phyloP scores from a whole-genome alignment of 2,113 vertebrate genomes.

The Alouatta palliata region DNA sequence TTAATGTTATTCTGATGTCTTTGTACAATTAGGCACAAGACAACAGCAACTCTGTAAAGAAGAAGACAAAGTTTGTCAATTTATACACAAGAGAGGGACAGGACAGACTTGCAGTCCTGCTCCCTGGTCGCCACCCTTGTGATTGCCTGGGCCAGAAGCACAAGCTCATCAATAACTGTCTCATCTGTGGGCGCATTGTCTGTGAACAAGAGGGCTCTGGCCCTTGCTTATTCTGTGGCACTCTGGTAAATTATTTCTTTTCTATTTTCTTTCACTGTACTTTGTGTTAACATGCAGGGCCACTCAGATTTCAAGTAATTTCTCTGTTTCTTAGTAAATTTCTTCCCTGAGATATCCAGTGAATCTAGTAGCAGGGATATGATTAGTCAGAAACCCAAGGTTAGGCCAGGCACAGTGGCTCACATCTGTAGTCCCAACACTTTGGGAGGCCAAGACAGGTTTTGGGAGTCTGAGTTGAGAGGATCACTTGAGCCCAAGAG shows the following conservation, averaged over 20 bases:
- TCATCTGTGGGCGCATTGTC: constrained; percentile 94
- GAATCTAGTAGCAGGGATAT: constrained; percentile 4
- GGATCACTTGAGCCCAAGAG: too few species aligned
- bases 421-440: too few species aligned
- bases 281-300: background rate
- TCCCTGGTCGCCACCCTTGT: constrained; percentile 93
- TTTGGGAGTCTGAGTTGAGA: too few species aligned
- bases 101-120: constrained; percentile 90
- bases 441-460: too few species aligned
- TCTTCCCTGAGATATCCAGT: background rate
- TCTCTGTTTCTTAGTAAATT: constrained; percentile 52
- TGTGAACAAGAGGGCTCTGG: constrained; percentile 98
- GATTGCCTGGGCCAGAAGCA: constrained; percentile 98
- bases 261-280: background rate
- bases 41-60: constrained; percentile 84
- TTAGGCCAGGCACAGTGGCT: too few species aligned
- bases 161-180: constrained; percentile 96
- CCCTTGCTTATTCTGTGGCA: constrained; percentile 95
- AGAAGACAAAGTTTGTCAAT: constrained; percentile 94
- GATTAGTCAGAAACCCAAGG: background rate
- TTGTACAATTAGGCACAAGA: constrained; percentile 90
- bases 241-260: constrained; percentile 85
- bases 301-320: background rate
- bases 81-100: constrained; percentile 95
- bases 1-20: constrained; percentile 33